Evolutionary conservation across 2,113 vertebrate species (phyloP).

Genomic region (Helogale parvula): DNA sequence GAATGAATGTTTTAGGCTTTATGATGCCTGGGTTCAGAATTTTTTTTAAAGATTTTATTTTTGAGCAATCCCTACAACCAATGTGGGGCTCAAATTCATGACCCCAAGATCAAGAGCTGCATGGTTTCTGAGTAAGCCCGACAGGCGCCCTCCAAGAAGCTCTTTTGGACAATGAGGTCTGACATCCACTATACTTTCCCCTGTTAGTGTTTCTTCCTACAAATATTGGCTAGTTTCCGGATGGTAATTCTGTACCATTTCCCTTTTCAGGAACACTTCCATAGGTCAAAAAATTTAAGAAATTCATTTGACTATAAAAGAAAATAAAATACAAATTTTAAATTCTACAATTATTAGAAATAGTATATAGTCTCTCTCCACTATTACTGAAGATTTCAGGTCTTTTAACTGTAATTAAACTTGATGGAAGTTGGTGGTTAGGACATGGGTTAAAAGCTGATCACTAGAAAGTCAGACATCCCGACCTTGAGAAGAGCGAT

Average conservation of each 20-base stretch:
- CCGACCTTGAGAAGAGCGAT: not conserved
- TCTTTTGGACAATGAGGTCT: not conserved
- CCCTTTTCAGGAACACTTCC: constrained; percentile 2
- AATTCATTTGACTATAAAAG: not conserved
- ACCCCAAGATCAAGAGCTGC: no score
- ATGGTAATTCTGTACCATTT: constrained; percentile 2
- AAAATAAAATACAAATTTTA: constrained; percentile 31
- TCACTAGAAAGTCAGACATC: not conserved
- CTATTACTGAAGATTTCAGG: not conserved
- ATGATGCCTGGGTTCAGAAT: not conserved
- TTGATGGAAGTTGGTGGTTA: constrained; percentile 17
- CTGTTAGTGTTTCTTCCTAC: not conserved
- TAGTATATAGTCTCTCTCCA: not conserved
- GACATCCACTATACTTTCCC: not conserved
- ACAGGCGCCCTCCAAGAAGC: no score
- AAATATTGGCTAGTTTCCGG: not conserved
- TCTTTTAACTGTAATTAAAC: constrained; percentile 4
- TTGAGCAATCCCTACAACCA: no score
- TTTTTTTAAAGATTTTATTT: no score
- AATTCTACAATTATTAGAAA: constrained; percentile 35
- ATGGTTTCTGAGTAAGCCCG: no score
- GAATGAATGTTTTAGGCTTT: constrained; percentile 22
- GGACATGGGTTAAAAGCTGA: not conserved
- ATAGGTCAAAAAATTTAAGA: not conserved
- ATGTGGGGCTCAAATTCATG: no score